A percentile compares a stretch with the other conserved stretches of the same genome.
phyloP scores from a whole-genome alignment of 2,888 invertebrate genomes.

The Azorinus chamasolen region DNA sequence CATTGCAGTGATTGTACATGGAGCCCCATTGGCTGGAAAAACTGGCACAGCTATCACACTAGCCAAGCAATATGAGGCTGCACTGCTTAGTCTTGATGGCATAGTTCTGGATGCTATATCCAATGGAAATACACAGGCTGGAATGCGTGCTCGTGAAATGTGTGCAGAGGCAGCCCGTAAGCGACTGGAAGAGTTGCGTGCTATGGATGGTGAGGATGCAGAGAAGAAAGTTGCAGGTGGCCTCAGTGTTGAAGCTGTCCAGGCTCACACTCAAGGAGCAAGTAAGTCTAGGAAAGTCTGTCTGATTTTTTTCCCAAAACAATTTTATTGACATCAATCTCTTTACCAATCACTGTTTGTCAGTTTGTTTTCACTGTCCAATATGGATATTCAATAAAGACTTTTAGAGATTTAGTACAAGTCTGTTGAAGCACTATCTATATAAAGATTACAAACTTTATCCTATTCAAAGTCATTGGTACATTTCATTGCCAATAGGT shows the following conservation, averaged over 20 bases:
- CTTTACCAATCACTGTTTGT: no score
- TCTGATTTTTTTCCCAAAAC: not conserved
- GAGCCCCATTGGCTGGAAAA: conserved; percentile 86
- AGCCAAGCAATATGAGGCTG: conserved; percentile 85
- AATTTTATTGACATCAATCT: not conserved
- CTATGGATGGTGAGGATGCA: conserved; percentile 79
- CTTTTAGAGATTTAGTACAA: no score
- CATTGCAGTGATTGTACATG: conserved; percentile 86
- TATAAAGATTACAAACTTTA: no score
- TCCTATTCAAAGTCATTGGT: no score
- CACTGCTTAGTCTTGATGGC: conserved; percentile 85
- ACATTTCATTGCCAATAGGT: no score
- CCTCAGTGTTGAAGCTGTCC: conserved; percentile 85
- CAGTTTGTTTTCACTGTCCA: no score
- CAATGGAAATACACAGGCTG: conserved; percentile 84
- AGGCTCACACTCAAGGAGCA: conserved; percentile 84
- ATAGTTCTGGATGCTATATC: conserved; percentile 86
- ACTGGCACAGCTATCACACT: conserved; percentile 81
- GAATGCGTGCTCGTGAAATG: conserved; percentile 83
- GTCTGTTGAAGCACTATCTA: no score
- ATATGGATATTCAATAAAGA: no score
- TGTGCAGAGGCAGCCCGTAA: conserved; percentile 85
- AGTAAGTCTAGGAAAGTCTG: conserved; percentile 56
- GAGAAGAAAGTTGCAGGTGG: conserved; percentile 79
- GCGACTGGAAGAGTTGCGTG: conserved; percentile 76